Evolutionary conservation across 1,140 invertebrate genomes (phyloP), one percentile per base, ranked within the genome.

Genomic region (Ostrea denselamellosa): DNA sequence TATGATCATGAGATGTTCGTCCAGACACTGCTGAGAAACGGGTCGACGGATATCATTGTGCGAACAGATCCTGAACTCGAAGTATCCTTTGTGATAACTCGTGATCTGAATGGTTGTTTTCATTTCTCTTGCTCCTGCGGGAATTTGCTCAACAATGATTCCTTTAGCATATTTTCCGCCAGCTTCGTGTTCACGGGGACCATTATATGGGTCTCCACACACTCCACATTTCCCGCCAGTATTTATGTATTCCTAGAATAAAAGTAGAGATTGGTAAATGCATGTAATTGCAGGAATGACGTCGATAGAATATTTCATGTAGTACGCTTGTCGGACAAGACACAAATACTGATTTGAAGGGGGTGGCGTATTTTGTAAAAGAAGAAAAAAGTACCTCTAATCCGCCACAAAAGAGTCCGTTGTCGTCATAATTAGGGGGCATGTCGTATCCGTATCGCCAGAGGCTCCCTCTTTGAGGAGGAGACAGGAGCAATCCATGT

Each of bases 361-460:
- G 34, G 34, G 34, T 44, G n/a, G n/a, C 34, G 1, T 5, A 44
- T 44, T 44, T 44, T 44, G 34, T 44, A 8, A 81, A 81, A 22
- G 28, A 81, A 51, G 12, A n/a, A 19, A 14, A 22, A 62, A 8
- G 19, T 83, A 87, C 86, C 54, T 56, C 77, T 44, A 88, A 52
- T 56, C 98, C 98, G 5, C 98, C 98, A 88, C 96, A 97, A 92
- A 96, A 97, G 0, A 97, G 94, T 92, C 97, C 97, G 91, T 98
- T 98, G 93, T 99, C 98, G 90, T 98, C 98, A 92, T 98, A 98
- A 94, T 99, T 98, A 8, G 98, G 97, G 0, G 98, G 97, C 95
- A 97, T 98, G 1, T 97, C 97, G 95, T 97, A 98, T 2, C 98
- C 98, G 92, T 98, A 97, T 81, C 98, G 95, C 98, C 98, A 99